phyloP scores from a whole-genome alignment of 2,113 vertebrate species.

The Rissa tridactyla region DNA sequence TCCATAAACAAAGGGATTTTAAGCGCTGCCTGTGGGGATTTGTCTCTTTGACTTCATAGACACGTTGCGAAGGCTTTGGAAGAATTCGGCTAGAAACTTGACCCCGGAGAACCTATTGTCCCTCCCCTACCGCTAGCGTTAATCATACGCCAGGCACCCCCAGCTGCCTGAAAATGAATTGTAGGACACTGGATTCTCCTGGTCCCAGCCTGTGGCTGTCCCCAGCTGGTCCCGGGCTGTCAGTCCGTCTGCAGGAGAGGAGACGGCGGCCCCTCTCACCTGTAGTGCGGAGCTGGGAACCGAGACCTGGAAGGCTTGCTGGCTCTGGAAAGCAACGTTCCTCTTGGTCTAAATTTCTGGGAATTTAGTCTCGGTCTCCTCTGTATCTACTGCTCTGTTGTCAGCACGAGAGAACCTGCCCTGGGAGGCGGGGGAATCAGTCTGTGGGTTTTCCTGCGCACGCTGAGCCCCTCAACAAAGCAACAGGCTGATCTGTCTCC shows the following conservation, averaged over 20 bases:
- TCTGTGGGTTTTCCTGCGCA: neutral
- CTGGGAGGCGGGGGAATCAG: neutral
- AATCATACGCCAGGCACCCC: neutral
- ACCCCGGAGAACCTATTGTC: neutral
- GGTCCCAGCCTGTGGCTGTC: neutral
- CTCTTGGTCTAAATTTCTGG: neutral
- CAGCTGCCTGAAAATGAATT: neutral
- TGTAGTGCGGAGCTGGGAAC: neutral
- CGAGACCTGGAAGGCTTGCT: neutral
- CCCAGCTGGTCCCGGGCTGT: neutral
- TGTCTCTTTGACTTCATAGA: neutral
- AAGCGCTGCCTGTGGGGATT: neutral
- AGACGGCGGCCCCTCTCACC: neutral
- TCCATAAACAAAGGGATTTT: neutral
- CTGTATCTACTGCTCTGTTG: neutral
- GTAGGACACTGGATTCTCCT: neutral
- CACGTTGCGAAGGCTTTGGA: accelerated
- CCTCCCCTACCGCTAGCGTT: neutral
- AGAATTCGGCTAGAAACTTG: neutral
- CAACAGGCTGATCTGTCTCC: neutral
- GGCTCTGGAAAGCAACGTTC: accelerated
- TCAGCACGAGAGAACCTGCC: accelerated
- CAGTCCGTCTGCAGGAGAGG: accelerated
- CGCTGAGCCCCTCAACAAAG: neutral
- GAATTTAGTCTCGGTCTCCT: neutral